These are phyloP conservation scores for Acanthosepion esculentum DNA, from an alignment of 2,888 invertebrate species.

Conservation along the genomic window DNA sequence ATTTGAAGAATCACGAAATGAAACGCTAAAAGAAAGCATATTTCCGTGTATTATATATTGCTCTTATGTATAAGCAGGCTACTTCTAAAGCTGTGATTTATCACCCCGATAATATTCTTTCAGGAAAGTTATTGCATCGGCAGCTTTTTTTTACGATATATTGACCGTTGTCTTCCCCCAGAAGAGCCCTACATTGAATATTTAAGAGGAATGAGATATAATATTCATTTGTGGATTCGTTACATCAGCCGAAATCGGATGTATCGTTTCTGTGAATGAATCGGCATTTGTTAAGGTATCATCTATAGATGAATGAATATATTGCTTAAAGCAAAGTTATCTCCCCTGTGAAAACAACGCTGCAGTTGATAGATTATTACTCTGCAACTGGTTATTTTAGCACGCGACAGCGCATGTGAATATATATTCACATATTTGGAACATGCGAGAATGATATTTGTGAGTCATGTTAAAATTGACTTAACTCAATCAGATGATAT, in stretches of 20 bases:
- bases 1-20: not conserved
- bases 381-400: not conserved
- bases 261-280: not conserved
- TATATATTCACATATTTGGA: not conserved
- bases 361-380: not conserved
- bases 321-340: not conserved
- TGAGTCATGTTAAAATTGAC: not conserved
- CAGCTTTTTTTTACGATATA: not conserved
- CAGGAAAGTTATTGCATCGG: not conserved
- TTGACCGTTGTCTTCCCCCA: not conserved
- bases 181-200: not conserved
- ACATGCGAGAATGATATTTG: not conserved
- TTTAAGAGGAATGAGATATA: not conserved
- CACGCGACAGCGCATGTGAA: not conserved
- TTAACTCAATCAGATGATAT: not conserved
- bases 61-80: not conserved
- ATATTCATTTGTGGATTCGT: slow-evolving; percentile 8
- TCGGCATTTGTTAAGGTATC: not conserved
- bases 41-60: not conserved
- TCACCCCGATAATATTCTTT: not conserved
- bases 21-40: not conserved
- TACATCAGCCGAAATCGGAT: not conserved
- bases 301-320: not conserved
- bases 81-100: not conserved
- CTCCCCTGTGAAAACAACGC: not conserved